Evolutionary conservation across 1,140 invertebrate species (phyloP), one percentile per base, ranked within the genome.

Genomic region (Drosophila tsacasi): DNA sequence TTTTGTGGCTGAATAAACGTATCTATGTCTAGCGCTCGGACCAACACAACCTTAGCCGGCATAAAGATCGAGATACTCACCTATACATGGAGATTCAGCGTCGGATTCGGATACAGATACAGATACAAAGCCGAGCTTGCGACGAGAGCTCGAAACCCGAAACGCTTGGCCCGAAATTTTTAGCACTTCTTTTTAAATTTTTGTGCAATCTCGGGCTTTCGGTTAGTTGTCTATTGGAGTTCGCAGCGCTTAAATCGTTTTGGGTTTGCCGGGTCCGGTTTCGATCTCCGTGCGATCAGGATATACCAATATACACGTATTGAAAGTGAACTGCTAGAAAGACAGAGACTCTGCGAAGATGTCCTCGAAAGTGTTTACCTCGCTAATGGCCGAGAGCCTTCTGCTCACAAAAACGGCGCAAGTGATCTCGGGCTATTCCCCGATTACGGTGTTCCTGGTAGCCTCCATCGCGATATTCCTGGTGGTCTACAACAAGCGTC

Each of bases 181-280:
- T 91, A 90, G 85, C 78, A 92, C 91, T 92, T 92, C 91, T 92
- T 92, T 87, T 92, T 92, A 92, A 92, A 92, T 92, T 92, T 92
- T 92, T 91, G 81, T 91, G 91, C 91, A 92, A 91, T 92, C 91
- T 81, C 75, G 62, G 81, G 74, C 57, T 78, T 84, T 86, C 63
- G 76, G 87, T 92, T 92, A 92, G 91, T 92, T 92, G 91, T 82
- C 71, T 85, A 81, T 82, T 78, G 86, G 85, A 90, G 85, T 90
- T 90, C 85, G 86, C 67, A 62, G 78, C 67, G 85, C 42, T 76
- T 83, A 52, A 79, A 21, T 78, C 83, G 60, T 64, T 78, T 50
- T 59, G 30, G 32, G 46, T 32, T 66, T 21, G 27, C 32, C 68
- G 77, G 68, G 74, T 66, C 40, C 69, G 74, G 50, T 66, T 67